Conservation (phyloP, 2,888 invertebrate species). For the Limnephilus lunatus region DNA sequence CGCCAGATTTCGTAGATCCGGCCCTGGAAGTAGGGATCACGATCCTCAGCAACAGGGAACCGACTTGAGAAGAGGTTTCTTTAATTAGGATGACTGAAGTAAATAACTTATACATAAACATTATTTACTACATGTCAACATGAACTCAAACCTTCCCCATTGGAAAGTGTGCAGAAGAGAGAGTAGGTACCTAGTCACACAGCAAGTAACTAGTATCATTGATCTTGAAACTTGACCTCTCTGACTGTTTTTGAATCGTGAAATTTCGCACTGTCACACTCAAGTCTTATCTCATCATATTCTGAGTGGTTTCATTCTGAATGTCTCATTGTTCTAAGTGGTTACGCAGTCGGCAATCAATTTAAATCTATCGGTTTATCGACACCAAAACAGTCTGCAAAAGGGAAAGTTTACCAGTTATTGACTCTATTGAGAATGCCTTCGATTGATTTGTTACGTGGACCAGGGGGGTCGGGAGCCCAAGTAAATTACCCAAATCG, state of each 20-base stretch:
- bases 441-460: not conserved
- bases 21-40: too few relatives aligned
- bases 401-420: not conserved
- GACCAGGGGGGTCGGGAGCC: not conserved
- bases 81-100: too few relatives aligned
- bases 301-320: not conserved
- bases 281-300: not conserved
- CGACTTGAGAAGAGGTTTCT: too few relatives aligned
- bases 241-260: not conserved
- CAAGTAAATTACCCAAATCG: not conserved
- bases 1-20: too few relatives aligned
- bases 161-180: slow-evolving; percentile 18
- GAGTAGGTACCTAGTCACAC: not conserved
- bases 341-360: slow-evolving; percentile 2
- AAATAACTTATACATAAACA: too few relatives aligned
- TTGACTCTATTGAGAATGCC: not conserved
- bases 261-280: slow-evolving; percentile 3
- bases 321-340: not conserved
- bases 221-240: slow-evolving; percentile 18
- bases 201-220: not conserved
- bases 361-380: not conserved
- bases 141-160: not conserved
- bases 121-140: not conserved
- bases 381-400: not conserved
- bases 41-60: too few relatives aligned